phyloP scores from a whole-genome alignment of 1,140 invertebrate species.

The Heliconius melpomene region DNA sequence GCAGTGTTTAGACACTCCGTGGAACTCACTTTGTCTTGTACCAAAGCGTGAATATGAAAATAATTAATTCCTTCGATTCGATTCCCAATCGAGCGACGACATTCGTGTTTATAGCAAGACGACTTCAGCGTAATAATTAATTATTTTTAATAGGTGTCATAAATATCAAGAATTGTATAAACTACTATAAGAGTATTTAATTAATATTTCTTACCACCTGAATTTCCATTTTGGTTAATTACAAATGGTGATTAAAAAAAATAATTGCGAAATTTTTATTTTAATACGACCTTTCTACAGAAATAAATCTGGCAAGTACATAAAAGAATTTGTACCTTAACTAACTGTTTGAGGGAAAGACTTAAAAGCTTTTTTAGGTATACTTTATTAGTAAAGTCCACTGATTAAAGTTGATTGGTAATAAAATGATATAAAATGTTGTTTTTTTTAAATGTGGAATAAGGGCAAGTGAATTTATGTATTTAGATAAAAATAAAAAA shows the following conservation, averaged over 20 bases:
- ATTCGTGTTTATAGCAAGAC: too few relatives aligned
- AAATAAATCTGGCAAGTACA: conserved; percentile 4
- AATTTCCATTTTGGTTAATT: background rate
- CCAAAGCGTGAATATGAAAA: too few relatives aligned
- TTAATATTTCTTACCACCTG: conserved; percentile 15
- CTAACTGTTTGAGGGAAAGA: background rate
- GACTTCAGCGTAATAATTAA: background rate
- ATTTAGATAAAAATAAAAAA: too few relatives aligned
- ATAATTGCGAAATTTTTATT: background rate
- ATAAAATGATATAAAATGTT: too few relatives aligned
- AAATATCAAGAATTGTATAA: conserved; percentile 17
- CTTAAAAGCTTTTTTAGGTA: background rate
- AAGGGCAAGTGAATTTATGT: too few relatives aligned
- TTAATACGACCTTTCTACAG: background rate
- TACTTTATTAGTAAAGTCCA: too few relatives aligned
- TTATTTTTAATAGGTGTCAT: background rate
- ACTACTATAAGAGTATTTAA: conserved; percentile 20
- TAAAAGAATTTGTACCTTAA: background rate
- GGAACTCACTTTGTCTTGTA: too few relatives aligned
- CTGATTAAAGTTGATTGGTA: too few relatives aligned
- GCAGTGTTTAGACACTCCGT: too few relatives aligned
- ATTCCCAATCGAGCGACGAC: too few relatives aligned
- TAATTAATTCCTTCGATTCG: too few relatives aligned
- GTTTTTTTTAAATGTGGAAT: too few relatives aligned
- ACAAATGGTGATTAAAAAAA: background rate